A percentile compares a stretch with the other conserved stretches of the same genome.
phyloP scores from a whole-genome alignment of 64 coral and sea anemone species.

The Montipora capricornis region DNA sequence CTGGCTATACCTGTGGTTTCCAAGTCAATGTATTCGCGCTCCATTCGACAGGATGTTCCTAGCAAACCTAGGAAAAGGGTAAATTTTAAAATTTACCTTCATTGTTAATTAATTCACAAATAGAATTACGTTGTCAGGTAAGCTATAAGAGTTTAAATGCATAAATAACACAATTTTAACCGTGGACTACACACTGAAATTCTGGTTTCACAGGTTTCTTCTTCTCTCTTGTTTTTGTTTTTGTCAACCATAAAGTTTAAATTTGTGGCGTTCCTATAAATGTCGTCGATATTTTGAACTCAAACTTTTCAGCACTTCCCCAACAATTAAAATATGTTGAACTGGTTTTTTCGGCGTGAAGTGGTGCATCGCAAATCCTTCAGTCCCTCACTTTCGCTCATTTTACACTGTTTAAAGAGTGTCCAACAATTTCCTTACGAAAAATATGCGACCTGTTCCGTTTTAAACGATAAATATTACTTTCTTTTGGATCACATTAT shows the following conservation, averaged over 20 bases:
- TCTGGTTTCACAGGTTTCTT: slow-evolving; percentile 6
- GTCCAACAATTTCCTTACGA: neutral
- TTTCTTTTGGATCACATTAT: too few species aligned
- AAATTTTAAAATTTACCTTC: slow-evolving; percentile 49
- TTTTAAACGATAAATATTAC: too few species aligned
- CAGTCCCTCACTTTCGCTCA: neutral
- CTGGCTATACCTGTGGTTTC: slow-evolving; percentile 70
- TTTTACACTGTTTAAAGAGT: neutral
- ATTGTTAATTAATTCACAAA: slow-evolving; percentile 79
- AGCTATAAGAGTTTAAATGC: slow-evolving; percentile 72
- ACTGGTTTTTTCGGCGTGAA: neutral
- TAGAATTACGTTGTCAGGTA: slow-evolving; percentile 49
- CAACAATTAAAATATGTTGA: too few species aligned
- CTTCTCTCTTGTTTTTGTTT: slow-evolving; percentile 7
- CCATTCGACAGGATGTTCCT: slow-evolving; percentile 48
- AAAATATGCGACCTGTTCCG: neutral
- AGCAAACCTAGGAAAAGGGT: slow-evolving; percentile 33
- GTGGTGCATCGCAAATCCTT: neutral
- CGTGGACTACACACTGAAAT: slow-evolving; percentile 14
- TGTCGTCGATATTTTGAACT: too few species aligned
- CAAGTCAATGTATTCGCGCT: slow-evolving; percentile 74
- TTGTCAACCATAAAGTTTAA: neutral
- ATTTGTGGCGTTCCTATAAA: too few species aligned
- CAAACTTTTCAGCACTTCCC: too few species aligned
- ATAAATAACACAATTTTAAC: slow-evolving; percentile 56